These are phyloP conservation scores for Marmota flaviventris DNA, from an alignment of 2,113 vertebrate species.

Conservation along the genomic window DNA sequence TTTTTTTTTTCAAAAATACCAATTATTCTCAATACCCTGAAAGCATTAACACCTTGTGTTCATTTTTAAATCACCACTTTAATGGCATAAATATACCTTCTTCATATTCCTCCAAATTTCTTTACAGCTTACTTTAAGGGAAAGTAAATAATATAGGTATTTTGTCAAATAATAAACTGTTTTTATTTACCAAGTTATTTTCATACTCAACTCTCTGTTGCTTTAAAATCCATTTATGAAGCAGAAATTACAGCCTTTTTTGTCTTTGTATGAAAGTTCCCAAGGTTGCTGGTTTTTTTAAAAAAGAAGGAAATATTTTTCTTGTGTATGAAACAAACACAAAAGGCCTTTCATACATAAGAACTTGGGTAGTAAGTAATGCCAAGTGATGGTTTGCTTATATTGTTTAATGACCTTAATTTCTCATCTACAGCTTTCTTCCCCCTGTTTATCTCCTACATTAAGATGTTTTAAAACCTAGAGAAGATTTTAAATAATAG, in stretches of 20 bases:
- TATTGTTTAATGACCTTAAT: neutral
- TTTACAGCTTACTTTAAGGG: constrained; percentile 30
- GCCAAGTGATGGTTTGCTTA: neutral
- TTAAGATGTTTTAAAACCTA: neutral
- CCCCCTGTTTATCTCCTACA: neutral
- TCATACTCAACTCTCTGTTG: neutral
- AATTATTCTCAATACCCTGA: constrained; percentile 42
- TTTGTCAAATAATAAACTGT: constrained; percentile 55
- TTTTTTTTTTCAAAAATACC: constrained; percentile 11
- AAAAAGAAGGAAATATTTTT: neutral
- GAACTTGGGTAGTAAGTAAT: neutral
- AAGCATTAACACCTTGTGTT: constrained; percentile 21
- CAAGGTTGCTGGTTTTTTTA: neutral
- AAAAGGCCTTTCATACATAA: neutral
- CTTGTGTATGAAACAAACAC: neutral
- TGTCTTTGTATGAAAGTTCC: neutral
- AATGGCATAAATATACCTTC: neutral
- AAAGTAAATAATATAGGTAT: constrained; percentile 37
- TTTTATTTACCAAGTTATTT: constrained; percentile 58
- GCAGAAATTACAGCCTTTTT: constrained; percentile 27
- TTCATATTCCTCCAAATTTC: neutral
- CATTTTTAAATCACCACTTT: constrained; percentile 50
- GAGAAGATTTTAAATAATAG: neutral
- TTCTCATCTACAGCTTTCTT: neutral
- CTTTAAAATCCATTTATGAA: neutral